Evolutionary conservation across 2,888 invertebrate species (phyloP).

Genomic region (Microchrysa polita): DNA sequence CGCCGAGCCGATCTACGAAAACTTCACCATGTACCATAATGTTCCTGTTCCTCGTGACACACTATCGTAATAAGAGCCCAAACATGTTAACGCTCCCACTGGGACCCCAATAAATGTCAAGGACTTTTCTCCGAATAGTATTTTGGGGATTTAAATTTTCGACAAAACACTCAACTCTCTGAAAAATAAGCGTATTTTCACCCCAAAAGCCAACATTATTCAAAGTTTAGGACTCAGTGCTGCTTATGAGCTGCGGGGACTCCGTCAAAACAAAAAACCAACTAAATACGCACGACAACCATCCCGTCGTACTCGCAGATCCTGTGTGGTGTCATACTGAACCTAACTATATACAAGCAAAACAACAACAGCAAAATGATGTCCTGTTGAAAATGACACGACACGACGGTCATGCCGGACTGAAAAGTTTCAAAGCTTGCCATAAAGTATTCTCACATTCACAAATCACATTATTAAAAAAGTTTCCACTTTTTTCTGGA

Average conservation of each 20-base stretch:
- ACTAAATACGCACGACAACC: no score
- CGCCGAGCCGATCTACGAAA: no score
- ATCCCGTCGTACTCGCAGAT: no score
- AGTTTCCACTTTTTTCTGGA: constrained; percentile 6
- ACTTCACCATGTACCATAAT: no score
- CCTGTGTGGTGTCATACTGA: no score
- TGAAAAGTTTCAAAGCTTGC: neutral
- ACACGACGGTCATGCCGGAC: no score
- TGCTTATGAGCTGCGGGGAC: neutral
- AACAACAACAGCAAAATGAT: no score
- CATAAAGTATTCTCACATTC: neutral
- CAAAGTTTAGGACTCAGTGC: neutral
- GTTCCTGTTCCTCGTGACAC: neutral
- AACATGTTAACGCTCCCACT: constrained; percentile 4
- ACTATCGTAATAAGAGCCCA: neutral
- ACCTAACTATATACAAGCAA: no score
- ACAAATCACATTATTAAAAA: constrained; percentile 36
- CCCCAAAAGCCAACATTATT: neutral
- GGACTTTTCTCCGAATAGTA: neutral
- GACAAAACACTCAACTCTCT: no score
- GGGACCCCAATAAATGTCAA: neutral
- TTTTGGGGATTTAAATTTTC: no score
- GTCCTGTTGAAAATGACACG: neutral
- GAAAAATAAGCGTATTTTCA: no score
- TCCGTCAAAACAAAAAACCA: no score